Base-by-base conservation (phyloP, 2,888 invertebrate species). In the Suillia variegata region DNA sequence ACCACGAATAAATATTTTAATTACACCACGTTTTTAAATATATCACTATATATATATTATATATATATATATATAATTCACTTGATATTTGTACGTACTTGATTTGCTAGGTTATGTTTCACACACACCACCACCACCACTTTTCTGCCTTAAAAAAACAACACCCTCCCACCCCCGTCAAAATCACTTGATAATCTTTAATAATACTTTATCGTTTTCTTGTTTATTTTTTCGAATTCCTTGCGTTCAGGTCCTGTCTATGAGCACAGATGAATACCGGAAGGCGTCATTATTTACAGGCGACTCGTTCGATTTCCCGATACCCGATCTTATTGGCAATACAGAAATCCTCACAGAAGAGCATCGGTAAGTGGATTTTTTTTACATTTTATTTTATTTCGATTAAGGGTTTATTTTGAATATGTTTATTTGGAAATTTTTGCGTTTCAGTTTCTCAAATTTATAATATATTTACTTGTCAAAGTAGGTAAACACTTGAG, bases 301-400 rank as follows among this genome's bases (percentile, higher is more conserved):
- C 69, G 90, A 89, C 73, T 92, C 93, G 68, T 85, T 94, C 76
- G 94, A 94, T 83, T 86, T 93, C 70, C 90, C 91, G 67, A 88
- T 96, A 67, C 97, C 97, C 13, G 97, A 97, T 78, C 87, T 98
- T 71, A 89, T 93, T 73, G 95, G 94, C 60, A 85, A 86, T 65
- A 94, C 96, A 54, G 94, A 95, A 83, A 94, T 98, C 75, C 85
- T 98, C 76, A 91, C 90, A 65, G 94, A 95, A 83, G 92, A 93
- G 61, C 94, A 94, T 84, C 87, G 93, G 84, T 88, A 81, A 76
- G 74, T 63, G 12, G 12, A 51, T 48, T 45, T 57, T 54, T 33
- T 12, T 24, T 17, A 15, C n/a, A 33, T 45, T 15, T 54, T 20
- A 53, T 47, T 42, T 56, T 31, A 31, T 49, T 55, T 24, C n/a